phyloP scores from a whole-genome alignment of 2,113 vertebrate species.

The Nyctibius bracteatus region DNA sequence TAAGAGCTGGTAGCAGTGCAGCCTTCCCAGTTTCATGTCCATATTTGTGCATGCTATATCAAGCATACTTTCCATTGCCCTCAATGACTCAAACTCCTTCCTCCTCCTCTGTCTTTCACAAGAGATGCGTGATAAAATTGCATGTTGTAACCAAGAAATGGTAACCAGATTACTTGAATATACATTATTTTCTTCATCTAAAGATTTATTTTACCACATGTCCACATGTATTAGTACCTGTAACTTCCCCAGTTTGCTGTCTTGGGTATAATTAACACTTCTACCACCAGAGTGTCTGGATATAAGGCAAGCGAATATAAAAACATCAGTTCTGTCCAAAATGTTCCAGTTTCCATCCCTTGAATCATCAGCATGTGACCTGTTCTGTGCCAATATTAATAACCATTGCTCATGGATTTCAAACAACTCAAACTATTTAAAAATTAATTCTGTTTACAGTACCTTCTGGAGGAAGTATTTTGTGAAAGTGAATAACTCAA shows the following conservation, averaged over 20 bases:
- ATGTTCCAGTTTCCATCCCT: conserved; percentile 14
- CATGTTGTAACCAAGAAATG: background rate
- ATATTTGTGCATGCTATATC: conserved; percentile 69
- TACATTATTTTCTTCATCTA: background rate
- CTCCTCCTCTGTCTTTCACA: background rate
- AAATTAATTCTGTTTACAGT: conserved; percentile 50
- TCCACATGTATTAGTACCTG: background rate
- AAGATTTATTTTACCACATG: background rate
- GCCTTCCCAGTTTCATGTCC: conserved; percentile 52
- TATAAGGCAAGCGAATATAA: background rate
- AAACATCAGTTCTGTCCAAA: conserved; percentile 39
- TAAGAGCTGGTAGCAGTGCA: conserved; percentile 27
- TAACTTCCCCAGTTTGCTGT: background rate
- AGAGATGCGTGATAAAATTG: background rate
- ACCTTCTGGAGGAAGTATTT: conserved; percentile 50
- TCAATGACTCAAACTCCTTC: background rate
- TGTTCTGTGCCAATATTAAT: conserved; percentile 40
- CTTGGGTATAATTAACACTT: conserved; percentile 27
- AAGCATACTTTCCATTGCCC: conserved; percentile 36
- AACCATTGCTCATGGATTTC: conserved; percentile 49
- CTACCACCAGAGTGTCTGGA: background rate
- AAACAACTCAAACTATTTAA: conserved; percentile 39
- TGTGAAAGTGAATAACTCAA: conserved; percentile 40
- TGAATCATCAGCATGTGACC: conserved; percentile 33
- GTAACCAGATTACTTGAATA: background rate